Evolutionary conservation across 2,888 invertebrate genomes (phyloP), one percentile per base, ranked within the genome.

Genomic region (Dexiosoma caninum): DNA sequence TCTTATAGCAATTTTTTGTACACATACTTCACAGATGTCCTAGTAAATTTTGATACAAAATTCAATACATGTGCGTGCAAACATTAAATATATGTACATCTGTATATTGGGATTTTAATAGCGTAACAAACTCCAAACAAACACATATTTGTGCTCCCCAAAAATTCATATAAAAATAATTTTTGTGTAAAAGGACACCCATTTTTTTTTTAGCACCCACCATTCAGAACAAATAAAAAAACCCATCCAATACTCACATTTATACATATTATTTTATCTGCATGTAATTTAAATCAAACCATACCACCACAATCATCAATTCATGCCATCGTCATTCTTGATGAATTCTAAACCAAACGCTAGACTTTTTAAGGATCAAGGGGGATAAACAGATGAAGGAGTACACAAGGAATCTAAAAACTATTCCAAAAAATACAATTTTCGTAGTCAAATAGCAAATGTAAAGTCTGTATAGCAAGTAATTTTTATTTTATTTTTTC

Each of bases 81-180:
- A 46, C 69, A 55, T 70, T 62, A 77, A 77, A 70, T 77, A 77
- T n/a, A n/a, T n/a, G n/a, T n/a, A n/a, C n/a, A n/a, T n/a, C n/a
- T n/a, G n/a, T 37, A 70, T 70, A 70, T 70, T 49, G 49, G 57
- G 14, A 70, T 70, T 49, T 70, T 57, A 57, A 77, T 32, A 70
- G 62, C 55, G 49, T 64, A 57, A 64, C 64, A 19, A 78, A 64
- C 49, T 70, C 32, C 44, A 7, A 70, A 16, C 35, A 37, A 7
- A 27, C 40, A 44, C 46, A 27, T 27, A 27, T 6, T 27, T 27
- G 27, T 27, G 27, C 6, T 27, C 3, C 27, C 6, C 27, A 27
- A 27, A n/a, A 3, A 27, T 27, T 27, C 27, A 27, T 27, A n/a
- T n/a, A n/a, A n/a, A n/a, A n/a, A n/a, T n/a, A 16, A 42, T 27